phyloP scores from a whole-genome alignment of 2,113 vertebrate species.

The rat (Rattus norvegicus) region DNA sequence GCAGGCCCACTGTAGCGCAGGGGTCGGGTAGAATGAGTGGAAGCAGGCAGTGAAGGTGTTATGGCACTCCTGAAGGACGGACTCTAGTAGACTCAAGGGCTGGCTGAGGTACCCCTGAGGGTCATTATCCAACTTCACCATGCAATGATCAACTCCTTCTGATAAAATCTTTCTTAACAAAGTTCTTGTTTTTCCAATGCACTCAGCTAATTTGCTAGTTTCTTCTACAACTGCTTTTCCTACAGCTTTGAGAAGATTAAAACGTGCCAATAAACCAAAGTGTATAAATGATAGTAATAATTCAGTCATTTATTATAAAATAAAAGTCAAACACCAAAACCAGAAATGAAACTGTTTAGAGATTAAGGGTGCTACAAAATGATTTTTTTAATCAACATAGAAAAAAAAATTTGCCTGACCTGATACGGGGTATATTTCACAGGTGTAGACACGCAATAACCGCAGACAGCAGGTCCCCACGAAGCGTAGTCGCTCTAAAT shows the following conservation, averaged over 20 bases:
- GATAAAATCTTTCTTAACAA: constrained; percentile 98
- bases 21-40: constrained; percentile 98
- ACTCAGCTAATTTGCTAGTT: constrained; percentile 98
- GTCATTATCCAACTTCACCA: constrained; percentile 97
- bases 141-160: constrained; percentile 97
- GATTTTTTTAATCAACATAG: neutral
- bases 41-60: constrained; percentile 99
- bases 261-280: constrained; percentile 45
- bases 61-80: constrained; percentile 98
- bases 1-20: constrained; percentile 98
- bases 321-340: constrained; percentile 33
- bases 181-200: constrained; percentile 98
- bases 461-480: constrained; percentile 98
- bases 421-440: constrained; percentile 98
- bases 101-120: constrained; percentile 98
- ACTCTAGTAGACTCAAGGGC: constrained; percentile 95
- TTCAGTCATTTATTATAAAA: constrained; percentile 26
- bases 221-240: constrained; percentile 98
- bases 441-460: constrained; percentile 97
- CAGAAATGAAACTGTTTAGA: constrained; percentile 18
- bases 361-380: neutral
- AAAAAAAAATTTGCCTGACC: constrained; percentile 86
- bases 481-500: constrained; percentile 97
- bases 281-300: constrained; percentile 10
- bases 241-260: constrained; percentile 86